These are phyloP conservation scores for Drosophila ercepeae DNA, from an alignment of 1,140 invertebrate genomes.

Conservation along the genomic window DNA sequence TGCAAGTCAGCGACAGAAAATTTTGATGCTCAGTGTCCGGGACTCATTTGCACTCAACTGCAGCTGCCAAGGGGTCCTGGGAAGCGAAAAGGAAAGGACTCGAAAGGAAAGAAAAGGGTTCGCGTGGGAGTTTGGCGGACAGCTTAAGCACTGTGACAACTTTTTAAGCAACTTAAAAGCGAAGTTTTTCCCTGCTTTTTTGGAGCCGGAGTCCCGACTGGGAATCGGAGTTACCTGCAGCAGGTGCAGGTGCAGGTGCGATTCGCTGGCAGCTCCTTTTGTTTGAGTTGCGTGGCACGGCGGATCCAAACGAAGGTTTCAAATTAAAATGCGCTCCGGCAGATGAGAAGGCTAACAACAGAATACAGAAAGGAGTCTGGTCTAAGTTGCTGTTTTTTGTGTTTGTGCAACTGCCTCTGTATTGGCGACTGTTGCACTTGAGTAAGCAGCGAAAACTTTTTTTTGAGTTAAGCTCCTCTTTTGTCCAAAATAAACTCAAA, in stretches of 20 bases:
- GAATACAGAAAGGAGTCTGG: not conserved
- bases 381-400: not conserved
- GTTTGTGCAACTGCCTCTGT: constrained; percentile 12
- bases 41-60: constrained; percentile 80
- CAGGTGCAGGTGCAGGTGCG: constrained; percentile 48
- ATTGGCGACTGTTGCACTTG: constrained; percentile 61
- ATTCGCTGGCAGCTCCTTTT: constrained; percentile 47
- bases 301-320: constrained; percentile 72
- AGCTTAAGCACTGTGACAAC: constrained; percentile 77
- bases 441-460: constrained; percentile 54
- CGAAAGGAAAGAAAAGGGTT: not conserved
- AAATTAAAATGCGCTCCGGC: constrained; percentile 73
- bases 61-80: constrained; percentile 42
- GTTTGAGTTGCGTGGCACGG: constrained; percentile 62
- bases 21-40: constrained; percentile 50
- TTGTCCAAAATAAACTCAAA: constrained; percentile 53
- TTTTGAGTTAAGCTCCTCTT: constrained; percentile 56
- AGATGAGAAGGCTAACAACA: constrained; percentile 41
- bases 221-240: constrained; percentile 58
- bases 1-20: constrained; percentile 67
- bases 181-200: constrained; percentile 53
- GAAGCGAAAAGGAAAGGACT: not conserved
- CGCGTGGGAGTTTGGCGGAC: constrained; percentile 19
- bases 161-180: constrained; percentile 78
- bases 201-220: constrained; percentile 5